Evolutionary conservation across 2,888 invertebrate species (phyloP).

Genomic region (Plagodis dolabraria): DNA sequence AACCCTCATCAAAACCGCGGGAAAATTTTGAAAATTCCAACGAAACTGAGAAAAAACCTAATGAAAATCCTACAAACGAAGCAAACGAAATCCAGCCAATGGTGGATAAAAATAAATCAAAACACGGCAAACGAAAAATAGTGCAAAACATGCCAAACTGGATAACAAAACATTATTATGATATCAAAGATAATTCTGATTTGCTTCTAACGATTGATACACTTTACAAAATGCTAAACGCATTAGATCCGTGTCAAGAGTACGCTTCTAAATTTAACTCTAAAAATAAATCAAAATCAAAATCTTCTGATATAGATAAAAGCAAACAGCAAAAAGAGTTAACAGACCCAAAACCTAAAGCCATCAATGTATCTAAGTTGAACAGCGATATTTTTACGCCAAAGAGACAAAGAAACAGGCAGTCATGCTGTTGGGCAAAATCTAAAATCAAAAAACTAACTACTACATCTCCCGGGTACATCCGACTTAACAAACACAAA

Average conservation of each 20-base stretch:
- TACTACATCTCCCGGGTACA: not conserved
- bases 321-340: not conserved
- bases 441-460: conserved; percentile 5
- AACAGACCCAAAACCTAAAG: not conserved
- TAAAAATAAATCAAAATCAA: not conserved
- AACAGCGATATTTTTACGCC: not conserved
- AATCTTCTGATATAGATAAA: not conserved
- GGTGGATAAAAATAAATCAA: conserved; percentile 1
- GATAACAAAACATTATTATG: conserved; percentile 5
- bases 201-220: conserved; percentile 58
- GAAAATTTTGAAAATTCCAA: not conserved
- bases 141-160: conserved; percentile 7
- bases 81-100: not conserved
- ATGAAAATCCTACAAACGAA: not conserved
- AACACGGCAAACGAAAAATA: conserved; percentile 13
- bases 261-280: conserved; percentile 1
- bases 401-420: not conserved
- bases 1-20: not conserved
- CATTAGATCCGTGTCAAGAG: conserved; percentile 22
- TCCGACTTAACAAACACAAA: conserved; percentile 8
- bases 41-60: not conserved
- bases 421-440: conserved; percentile 18
- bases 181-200: conserved; percentile 24
- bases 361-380: not conserved
- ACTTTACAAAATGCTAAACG: conserved; percentile 64